Conservation (phyloP, 2,888 invertebrate genomes). For the Lasioglossum calceatum region DNA sequence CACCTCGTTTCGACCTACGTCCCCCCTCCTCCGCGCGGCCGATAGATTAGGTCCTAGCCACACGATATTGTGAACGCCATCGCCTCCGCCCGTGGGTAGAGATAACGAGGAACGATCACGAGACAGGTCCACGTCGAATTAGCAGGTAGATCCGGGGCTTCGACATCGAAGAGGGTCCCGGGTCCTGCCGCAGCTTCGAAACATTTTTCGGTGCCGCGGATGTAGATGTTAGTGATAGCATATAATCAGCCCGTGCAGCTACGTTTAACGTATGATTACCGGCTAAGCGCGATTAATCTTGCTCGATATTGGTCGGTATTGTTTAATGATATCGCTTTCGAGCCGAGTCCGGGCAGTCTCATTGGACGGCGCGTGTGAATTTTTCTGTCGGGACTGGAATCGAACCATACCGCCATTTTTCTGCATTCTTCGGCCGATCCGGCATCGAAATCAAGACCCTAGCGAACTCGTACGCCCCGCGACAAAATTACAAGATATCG, state of each 20-base stretch:
- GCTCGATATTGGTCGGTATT: conserved; percentile 36
- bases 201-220: conserved; percentile 32
- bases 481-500: background rate
- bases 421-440: background rate
- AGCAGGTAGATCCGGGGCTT: conserved; percentile 72
- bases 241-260: conserved; percentile 52
- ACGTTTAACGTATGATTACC: conserved; percentile 53
- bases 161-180: conserved; percentile 47
- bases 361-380: conserved; percentile 28
- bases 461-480: too few relatives aligned
- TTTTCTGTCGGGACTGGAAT: background rate
- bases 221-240: conserved; percentile 62
- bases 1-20: conserved; percentile 59
- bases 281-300: conserved; percentile 46
- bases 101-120: conserved; percentile 74
- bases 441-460: background rate
- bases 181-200: conserved; percentile 13
- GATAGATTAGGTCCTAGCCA: conserved; percentile 68
- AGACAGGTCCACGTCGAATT: conserved; percentile 73
- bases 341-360: background rate
- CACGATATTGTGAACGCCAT: conserved; percentile 65
- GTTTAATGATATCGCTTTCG: conserved; percentile 35
- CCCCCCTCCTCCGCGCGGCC: conserved; percentile 30
- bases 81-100: conserved; percentile 47
- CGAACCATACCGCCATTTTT: background rate